Percentiles rank a stretch among this genome's conserved stretches.
These are phyloP conservation scores for Halocynthia roretzi DNA, from an alignment of 23 tunicate genomes.

Conservation along the genomic window DNA sequence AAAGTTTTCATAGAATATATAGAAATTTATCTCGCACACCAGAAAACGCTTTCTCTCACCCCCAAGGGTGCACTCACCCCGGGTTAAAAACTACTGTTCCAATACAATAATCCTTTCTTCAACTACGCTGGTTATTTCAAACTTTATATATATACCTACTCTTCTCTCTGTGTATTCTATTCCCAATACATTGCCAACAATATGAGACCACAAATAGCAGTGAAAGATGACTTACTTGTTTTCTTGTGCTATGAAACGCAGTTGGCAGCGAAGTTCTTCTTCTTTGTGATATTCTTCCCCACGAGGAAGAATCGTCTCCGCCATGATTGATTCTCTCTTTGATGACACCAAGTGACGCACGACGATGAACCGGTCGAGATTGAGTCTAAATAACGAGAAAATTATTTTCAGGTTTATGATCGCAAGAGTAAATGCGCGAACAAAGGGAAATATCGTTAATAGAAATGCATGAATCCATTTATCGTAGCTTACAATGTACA, in stretches of 20 bases:
- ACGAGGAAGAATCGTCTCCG: slow-evolving; percentile 43
- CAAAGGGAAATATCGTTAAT: neutral
- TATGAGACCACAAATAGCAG: neutral
- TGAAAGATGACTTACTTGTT: slow-evolving; percentile 35
- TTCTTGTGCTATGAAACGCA: slow-evolving; percentile 59
- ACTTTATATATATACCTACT: too few relatives aligned
- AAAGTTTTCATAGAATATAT: too few relatives aligned
- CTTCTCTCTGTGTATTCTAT: too few relatives aligned
- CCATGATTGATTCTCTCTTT: slow-evolving; percentile 34
- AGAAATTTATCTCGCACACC: too few relatives aligned
- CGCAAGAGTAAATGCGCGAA: neutral
- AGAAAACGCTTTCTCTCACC: too few relatives aligned
- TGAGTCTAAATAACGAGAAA: neutral
- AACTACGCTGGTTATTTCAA: too few relatives aligned
- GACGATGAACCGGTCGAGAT: slow-evolving; percentile 29
- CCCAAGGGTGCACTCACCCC: too few relatives aligned
- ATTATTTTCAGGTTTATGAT: neutral
- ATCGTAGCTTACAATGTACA: too few relatives aligned
- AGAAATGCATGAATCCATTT: too few relatives aligned
- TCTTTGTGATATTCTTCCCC: slow-evolving; percentile 33
- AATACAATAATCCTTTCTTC: too few relatives aligned
- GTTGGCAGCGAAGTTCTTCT: slow-evolving; percentile 79
- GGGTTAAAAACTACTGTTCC: too few relatives aligned
- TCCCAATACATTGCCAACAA: too few relatives aligned
- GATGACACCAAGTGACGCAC: slow-evolving; percentile 86